Base-by-base conservation (phyloP, 1,140 invertebrate species). In the Drosophila subpulchrella region DNA sequence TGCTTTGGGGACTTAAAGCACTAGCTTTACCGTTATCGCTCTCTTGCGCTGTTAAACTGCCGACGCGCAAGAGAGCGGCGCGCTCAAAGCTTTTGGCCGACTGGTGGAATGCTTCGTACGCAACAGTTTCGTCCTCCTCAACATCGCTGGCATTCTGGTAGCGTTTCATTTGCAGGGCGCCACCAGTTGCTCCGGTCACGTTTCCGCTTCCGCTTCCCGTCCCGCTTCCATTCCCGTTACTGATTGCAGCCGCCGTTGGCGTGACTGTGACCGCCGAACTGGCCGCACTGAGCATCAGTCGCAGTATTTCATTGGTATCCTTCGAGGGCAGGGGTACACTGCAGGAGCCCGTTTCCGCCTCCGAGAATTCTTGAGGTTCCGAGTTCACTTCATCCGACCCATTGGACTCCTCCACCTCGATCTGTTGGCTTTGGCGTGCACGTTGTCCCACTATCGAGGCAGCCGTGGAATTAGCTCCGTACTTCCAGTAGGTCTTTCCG, bases 71-170 rank as follows among this genome's bases (percentile, higher is more conserved):
- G 77, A 89, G 80, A 54, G 84, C 27, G 15, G 68, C 30, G 17
- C 77, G 80, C 61, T 83, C 84, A 41, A 91, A 91, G 90, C 90
- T 91, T 81, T 91, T 90, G 44, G 61, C 68, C 36, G 32, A 13
- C 6, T 57, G 70, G 42, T 88, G 85, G 57, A 91, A 91, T 88
- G 90, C 90, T 91, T 84, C 85, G 70, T 84, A 91, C 74, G 90
- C 90, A 91, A 91, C 90, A 91, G 90, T 91, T 91, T 91, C 88
- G 63, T 67, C 77, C 60, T 88, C 71, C 58, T 79, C 83, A 39
- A 63, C 63, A 46, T 65, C 78, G 51, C 68, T 72, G 42, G 51
- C 59, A 7, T 72, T 47, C 38, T 79, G 78, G 42, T 89, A 81
- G 50, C 83, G 78, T 42, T 75, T 58, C 50, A 61, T 13, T 34